Conservation (phyloP, 2,797 vertebrate genomes). For the Dendrocincla fuliginosa region DNA sequence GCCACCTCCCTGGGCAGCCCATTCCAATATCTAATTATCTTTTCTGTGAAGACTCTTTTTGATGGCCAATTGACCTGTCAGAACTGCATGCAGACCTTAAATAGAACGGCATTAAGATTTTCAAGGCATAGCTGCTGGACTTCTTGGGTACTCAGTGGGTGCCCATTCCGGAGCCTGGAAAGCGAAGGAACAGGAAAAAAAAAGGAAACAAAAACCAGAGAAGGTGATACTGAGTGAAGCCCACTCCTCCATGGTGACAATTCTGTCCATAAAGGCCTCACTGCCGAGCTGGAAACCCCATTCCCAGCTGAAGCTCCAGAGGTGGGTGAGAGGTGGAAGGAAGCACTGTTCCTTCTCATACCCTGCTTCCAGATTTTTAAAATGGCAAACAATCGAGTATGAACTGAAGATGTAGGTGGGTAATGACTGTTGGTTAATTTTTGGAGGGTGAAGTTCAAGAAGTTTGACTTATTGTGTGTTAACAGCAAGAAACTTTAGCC, state of each 20-base stretch:
- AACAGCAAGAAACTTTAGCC: not conserved
- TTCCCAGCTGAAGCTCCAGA: not conserved
- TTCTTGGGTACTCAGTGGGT: conserved; percentile 90
- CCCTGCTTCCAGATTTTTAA: not conserved
- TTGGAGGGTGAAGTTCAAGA: not conserved
- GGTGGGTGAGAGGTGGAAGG: not conserved
- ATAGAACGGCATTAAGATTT: conserved; percentile 82
- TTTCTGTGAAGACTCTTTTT: conserved; percentile 63
- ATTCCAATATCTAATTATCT: not conserved
- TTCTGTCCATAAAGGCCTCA: not conserved
- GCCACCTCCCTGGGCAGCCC: not conserved
- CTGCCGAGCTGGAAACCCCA: not conserved
- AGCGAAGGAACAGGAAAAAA: conserved; percentile 42
- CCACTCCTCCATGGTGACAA: not conserved
- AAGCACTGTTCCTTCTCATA: not conserved
- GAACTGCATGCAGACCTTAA: conserved; percentile 82
- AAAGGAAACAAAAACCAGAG: not conserved
- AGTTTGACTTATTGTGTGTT: not conserved
- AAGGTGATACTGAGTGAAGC: not conserved
- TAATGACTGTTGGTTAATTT: not conserved
- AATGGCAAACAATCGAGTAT: not conserved
- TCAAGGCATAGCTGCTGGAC: conserved; percentile 83
- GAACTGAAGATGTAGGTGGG: not conserved
- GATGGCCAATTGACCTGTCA: conserved; percentile 87
- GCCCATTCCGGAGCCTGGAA: conserved; percentile 80